These are phyloP conservation scores for Hartigia nigra DNA, from an alignment of 2,888 invertebrate genomes.

Conservation along the genomic window DNA sequence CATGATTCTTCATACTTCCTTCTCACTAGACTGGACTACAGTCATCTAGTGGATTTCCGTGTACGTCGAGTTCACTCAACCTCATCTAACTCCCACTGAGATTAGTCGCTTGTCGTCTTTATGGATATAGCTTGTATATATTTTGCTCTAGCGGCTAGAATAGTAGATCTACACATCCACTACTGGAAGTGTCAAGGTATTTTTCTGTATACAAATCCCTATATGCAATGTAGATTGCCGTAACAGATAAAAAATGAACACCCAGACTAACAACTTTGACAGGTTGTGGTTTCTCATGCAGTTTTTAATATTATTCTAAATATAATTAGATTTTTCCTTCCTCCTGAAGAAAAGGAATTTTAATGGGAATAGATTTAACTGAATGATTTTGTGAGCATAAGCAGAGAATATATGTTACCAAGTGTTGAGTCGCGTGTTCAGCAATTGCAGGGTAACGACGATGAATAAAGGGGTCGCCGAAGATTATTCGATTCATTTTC, in stretches of 20 bases:
- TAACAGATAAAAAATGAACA: not conserved
- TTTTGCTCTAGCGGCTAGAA: conserved; percentile 9
- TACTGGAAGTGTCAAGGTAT: not conserved
- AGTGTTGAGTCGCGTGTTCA: not conserved
- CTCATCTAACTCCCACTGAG: not conserved
- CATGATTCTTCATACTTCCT: not conserved
- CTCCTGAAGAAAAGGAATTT: not conserved
- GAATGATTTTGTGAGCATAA: not conserved
- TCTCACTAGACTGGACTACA: not conserved
- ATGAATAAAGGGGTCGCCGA: not conserved
- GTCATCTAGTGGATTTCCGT: conserved; percentile 34
- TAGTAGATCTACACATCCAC: not conserved
- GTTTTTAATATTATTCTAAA: not conserved
- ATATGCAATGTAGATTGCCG: not conserved
- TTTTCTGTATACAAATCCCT: not conserved
- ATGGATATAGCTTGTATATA: conserved; percentile 36
- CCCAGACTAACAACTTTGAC: not conserved
- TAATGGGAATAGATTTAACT: not conserved
- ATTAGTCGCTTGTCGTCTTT: conserved; percentile 28
- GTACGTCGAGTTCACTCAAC: conserved; percentile 16
- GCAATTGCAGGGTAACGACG: not conserved
- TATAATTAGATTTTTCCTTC: not conserved
- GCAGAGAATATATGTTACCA: not conserved
- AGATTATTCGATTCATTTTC: not conserved
- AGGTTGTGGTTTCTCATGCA: not conserved